A percentile compares a stretch with the other conserved stretches of the same genome.
Conservation (phyloP, 2,797 vertebrate species). For the Petrocephalus sullivani region DNA sequence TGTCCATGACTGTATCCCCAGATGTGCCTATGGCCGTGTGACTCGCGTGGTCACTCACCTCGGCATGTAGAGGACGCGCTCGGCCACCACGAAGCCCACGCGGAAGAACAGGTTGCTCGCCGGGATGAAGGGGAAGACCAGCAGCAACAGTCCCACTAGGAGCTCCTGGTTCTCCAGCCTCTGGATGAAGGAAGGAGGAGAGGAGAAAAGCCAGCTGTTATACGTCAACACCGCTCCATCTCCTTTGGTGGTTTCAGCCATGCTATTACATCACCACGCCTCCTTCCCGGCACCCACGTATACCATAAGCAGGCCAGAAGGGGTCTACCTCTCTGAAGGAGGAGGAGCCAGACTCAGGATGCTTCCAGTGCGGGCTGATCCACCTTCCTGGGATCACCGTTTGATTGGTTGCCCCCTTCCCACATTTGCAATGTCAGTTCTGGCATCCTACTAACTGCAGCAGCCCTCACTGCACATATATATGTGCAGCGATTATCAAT, state of each 20-base stretch:
- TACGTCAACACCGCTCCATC: background rate
- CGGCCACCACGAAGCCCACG: constrained; percentile 95
- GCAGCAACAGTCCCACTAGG: constrained; percentile 81
- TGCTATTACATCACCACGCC: background rate
- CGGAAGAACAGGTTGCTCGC: constrained; percentile 97
- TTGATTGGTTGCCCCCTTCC: background rate
- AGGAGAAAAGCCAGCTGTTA: background rate
- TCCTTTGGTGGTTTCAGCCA: background rate
- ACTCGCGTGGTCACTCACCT: constrained; percentile 62
- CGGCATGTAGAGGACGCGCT: constrained; percentile 96
- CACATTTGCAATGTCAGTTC: background rate
- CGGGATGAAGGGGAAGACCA: constrained; percentile 92
- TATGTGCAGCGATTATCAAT: background rate
- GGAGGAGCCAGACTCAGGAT: background rate
- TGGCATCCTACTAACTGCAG: background rate
- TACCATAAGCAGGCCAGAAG: background rate
- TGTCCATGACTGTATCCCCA: background rate
- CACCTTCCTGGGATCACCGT: background rate
- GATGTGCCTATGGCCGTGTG: background rate
- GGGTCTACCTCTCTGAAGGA: background rate
- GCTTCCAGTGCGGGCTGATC: background rate
- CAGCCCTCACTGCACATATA: background rate
- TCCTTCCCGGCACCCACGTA: background rate
- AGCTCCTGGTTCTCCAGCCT: constrained; percentile 77
- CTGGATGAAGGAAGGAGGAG: constrained; percentile 49